These are phyloP conservation scores for Mustela lutreola DNA, from an alignment of 2,113 vertebrate genomes.

Conservation along the genomic window DNA sequence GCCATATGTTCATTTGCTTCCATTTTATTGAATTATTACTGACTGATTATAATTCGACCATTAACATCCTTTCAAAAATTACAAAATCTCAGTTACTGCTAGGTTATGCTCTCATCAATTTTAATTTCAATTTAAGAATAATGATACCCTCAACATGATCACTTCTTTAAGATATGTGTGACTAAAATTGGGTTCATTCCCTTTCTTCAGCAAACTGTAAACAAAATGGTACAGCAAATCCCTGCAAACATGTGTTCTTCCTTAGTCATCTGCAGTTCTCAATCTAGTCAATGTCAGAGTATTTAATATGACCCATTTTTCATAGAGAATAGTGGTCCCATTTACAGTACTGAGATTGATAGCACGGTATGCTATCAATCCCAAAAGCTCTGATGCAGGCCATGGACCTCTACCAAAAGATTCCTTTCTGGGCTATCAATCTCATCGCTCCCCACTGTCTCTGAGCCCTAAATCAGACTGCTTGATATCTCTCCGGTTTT, in stretches of 20 bases:
- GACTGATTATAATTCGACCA: constrained; percentile 26
- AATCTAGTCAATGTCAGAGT: constrained; percentile 90
- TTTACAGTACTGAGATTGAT: constrained; percentile 91
- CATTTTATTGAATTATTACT: constrained; percentile 48
- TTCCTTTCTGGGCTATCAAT: constrained; percentile 89
- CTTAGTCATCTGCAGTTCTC: constrained; percentile 88
- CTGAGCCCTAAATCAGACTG: constrained; percentile 88
- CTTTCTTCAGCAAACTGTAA: constrained; percentile 81
- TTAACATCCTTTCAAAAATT: constrained; percentile 27
- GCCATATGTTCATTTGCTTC: not conserved
- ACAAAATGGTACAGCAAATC: constrained; percentile 86
- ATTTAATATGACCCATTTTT: constrained; percentile 91
- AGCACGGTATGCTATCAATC: constrained; percentile 87
- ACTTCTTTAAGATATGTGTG: constrained; percentile 34
- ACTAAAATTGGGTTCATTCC: constrained; percentile 40
- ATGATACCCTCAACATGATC: constrained; percentile 22
- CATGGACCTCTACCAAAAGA: constrained; percentile 90
- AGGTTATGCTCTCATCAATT: constrained; percentile 32
- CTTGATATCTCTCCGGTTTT: constrained; percentile 88
- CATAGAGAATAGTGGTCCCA: constrained; percentile 87
- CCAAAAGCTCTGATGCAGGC: constrained; percentile 89
- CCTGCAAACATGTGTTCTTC: constrained; percentile 87
- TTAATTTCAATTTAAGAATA: constrained; percentile 43
- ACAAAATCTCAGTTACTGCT: constrained; percentile 3
- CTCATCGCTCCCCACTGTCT: constrained; percentile 84